phyloP scores from a whole-genome alignment of 2,888 invertebrate genomes.

The Timema podura region DNA sequence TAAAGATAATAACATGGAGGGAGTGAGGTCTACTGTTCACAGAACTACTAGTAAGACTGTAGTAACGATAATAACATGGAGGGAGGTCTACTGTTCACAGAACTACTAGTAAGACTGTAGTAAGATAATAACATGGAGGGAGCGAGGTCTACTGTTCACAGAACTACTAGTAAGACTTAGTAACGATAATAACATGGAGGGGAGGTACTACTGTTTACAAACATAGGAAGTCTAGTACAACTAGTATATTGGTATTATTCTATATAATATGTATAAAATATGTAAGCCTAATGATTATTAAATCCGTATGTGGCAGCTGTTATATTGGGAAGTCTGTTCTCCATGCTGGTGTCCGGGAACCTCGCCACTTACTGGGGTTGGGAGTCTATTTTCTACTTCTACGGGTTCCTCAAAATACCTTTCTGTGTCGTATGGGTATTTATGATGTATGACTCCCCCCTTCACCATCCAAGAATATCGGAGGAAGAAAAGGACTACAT shows the following conservation, averaged over 20 bases:
- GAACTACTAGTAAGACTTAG: too few relatives aligned
- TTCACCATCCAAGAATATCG: constrained; percentile 2
- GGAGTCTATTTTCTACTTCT: constrained; percentile 13
- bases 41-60: too few relatives aligned
- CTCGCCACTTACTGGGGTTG: not conserved
- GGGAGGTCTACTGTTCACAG: too few relatives aligned
- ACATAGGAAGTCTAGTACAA: too few relatives aligned
- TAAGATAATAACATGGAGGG: too few relatives aligned
- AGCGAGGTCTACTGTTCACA: too few relatives aligned
- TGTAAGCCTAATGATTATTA: not conserved
- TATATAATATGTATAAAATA: not conserved
- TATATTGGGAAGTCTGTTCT: constrained; percentile 1
- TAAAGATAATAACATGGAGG: too few relatives aligned
- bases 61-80: too few relatives aligned
- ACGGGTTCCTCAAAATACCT: not conserved
- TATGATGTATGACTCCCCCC: not conserved
- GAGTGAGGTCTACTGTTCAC: too few relatives aligned
- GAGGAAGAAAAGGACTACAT: constrained; percentile 4
- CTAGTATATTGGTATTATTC: not conserved
- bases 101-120: too few relatives aligned
- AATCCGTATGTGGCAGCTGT: not conserved
- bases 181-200: too few relatives aligned
- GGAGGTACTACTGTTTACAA: too few relatives aligned
- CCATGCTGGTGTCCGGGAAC: constrained; percentile 7
- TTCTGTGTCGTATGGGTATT: constrained; percentile 3